Base-by-base conservation (phyloP, 2,113 vertebrate genomes). In the Cyrtonyx montezumae region DNA sequence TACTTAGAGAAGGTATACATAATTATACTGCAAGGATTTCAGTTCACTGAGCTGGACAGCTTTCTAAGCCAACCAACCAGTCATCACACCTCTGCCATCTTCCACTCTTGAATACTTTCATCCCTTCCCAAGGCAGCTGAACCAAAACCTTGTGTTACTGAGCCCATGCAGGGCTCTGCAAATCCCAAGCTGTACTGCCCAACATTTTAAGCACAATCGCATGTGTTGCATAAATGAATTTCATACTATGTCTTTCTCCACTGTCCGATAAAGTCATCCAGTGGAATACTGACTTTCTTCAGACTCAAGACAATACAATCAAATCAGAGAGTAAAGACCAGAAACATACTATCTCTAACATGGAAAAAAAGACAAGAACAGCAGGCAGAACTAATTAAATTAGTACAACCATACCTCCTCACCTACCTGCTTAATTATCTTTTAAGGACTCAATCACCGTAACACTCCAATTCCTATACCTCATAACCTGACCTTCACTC, bases 1-100 rank as follows among this genome's bases (percentile, higher is more conserved):
- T 58, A 12, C 40, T 77, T 83, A 8, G 4, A 55, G 8, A 23
- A 51, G 4, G 5, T 23, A 43, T 4, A n/a, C 34, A 34, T 2
- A 37, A 9, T 28, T 19, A 3, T 0, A 2, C 4, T 20, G 5
- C 2, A 53, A 26, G 34, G 10, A 46, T 51, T 42, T 6, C 6
- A 22, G 26, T 36, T 68, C 13, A 8, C 32, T 37, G n/a, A 90
- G 11, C 28, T 42, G 42, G 6, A 56, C 19, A 32, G 7, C 5
- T 7, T 30, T 8, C 49, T 16, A 18, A 2, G 3, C 11, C 13
- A 42, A 22, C 11, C 13, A 42, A 22, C 28, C 49, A 8, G 3
- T 12, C 32, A 23, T 4, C 34, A 37, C 73, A 26, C 17, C 13
- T 1, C 0, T 12, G 23, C 30, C 3, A 0, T 8, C 30, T 28